phyloP scores from a whole-genome alignment of 2,113 vertebrate species.

The Pyxicephalus adspersus region DNA sequence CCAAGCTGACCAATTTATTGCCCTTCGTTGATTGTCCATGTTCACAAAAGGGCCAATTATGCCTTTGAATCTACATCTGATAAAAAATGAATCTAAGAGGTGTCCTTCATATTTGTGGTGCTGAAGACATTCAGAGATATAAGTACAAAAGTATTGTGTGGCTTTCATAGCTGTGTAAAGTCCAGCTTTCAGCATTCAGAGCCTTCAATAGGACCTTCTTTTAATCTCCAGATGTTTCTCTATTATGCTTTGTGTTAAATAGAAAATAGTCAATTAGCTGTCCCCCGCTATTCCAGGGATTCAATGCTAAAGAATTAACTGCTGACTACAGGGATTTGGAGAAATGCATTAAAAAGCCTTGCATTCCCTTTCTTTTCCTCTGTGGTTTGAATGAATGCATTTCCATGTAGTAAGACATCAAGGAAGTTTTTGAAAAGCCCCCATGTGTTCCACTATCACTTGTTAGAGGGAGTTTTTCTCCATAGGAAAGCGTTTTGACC shows the following conservation, averaged over 20 bases:
- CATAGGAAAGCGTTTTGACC: background rate
- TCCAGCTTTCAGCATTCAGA: background rate
- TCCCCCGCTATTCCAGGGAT: constrained; percentile 18
- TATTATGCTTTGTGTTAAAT: constrained; percentile 34
- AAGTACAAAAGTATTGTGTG: background rate
- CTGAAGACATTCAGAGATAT: too few relatives aligned
- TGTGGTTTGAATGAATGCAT: background rate
- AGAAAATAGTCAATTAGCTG: constrained; percentile 35
- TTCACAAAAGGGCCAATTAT: too few relatives aligned
- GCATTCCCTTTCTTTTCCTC: background rate
- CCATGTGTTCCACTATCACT: constrained; percentile 21
- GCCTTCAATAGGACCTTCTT: constrained; percentile 6
- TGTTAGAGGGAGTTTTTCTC: background rate
- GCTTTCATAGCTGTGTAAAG: constrained; percentile 14
- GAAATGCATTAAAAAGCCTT: constrained; percentile 17
- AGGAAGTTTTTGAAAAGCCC: constrained; percentile 21
- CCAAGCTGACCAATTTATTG: too few relatives aligned
- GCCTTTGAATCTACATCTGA: too few relatives aligned
- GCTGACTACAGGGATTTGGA: constrained; percentile 18
- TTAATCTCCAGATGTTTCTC: constrained; percentile 16
- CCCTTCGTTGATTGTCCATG: too few relatives aligned
- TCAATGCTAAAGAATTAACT: background rate
- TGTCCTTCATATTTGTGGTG: too few relatives aligned
- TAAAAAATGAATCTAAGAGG: too few relatives aligned
- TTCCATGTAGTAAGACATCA: constrained; percentile 28